Percentiles rank a stretch among this genome's conserved stretches.
phyloP scores from a whole-genome alignment of 2,888 invertebrate genomes.

The Lepetodrilus schrolli region DNA sequence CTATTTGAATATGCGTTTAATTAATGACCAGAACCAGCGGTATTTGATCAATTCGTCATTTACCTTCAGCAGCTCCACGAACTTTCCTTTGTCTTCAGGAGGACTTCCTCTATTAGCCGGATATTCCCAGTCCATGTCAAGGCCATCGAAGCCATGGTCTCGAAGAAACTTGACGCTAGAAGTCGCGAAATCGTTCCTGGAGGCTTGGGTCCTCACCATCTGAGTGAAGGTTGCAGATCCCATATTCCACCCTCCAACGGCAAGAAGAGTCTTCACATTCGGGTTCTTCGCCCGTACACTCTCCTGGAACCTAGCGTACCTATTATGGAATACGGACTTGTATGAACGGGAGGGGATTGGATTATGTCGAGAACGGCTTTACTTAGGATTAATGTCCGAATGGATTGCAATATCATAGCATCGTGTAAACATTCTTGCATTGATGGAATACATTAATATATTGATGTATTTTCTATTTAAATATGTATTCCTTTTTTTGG shows the following conservation, averaged over 20 bases:
- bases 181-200: conserved; percentile 58
- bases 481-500: no score
- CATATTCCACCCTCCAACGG: conserved; percentile 95
- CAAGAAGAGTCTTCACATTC: conserved; percentile 87
- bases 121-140: conserved; percentile 96
- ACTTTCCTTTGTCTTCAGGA: conserved; percentile 62
- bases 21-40: no score
- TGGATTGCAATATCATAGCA: no score
- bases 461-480: no score
- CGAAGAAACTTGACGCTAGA: conserved; percentile 58
- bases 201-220: conserved; percentile 57
- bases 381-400: no score
- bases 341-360: no score
- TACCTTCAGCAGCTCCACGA: conserved; percentile 58
- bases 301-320: conserved; percentile 84
- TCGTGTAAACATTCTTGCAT: no score
- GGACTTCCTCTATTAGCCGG: conserved; percentile 78
- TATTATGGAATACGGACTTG: no score
- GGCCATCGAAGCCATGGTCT: conserved; percentile 83
- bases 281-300: conserved; percentile 79
- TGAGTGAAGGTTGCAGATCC: conserved; percentile 80
- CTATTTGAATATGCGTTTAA: no score
- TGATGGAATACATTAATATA: no score
- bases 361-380: no score
- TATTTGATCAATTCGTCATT: no score